Evolutionary conservation across 64 coral and sea anemone species (phyloP).

Genomic region (Catalaphyllia jardinei): DNA sequence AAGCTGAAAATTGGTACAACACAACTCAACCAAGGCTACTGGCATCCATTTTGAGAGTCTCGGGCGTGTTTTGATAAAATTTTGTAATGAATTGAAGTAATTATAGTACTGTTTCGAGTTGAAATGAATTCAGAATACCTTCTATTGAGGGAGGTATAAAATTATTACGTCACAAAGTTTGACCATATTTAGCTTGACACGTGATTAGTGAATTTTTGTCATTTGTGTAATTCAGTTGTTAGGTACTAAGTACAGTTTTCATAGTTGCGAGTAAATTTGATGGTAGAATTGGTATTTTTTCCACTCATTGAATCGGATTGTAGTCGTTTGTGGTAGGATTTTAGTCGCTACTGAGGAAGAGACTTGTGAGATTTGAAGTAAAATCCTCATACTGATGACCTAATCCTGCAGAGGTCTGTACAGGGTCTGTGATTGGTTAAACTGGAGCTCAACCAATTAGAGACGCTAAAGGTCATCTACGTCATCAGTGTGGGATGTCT

Average conservation of each 20-base stretch:
- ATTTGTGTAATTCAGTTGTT: neutral
- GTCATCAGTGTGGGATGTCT: no score
- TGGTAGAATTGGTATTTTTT: neutral
- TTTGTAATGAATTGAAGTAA: slow-evolving; percentile 28
- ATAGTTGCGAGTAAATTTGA: neutral
- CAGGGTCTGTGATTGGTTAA: no score
- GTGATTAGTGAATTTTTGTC: neutral
- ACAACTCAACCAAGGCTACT: neutral
- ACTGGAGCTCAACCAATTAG: no score
- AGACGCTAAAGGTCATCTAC: no score
- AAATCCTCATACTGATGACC: no score
- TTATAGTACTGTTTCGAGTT: slow-evolving; percentile 10
- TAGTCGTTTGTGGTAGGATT: neutral
- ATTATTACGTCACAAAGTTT: slow-evolving; percentile 15
- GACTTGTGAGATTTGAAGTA: no score
- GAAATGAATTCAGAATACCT: neutral
- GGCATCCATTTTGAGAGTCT: neutral
- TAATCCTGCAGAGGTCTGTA: no score
- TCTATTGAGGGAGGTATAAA: neutral
- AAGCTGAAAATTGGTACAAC: neutral
- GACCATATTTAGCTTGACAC: slow-evolving; percentile 9
- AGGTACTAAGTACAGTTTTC: neutral
- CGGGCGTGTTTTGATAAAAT: neutral
- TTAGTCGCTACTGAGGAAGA: no score
- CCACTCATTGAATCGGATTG: neutral